These are phyloP conservation scores for Mustelus asterias DNA, from an alignment of 2,113 vertebrate species.

Conservation along the genomic window DNA sequence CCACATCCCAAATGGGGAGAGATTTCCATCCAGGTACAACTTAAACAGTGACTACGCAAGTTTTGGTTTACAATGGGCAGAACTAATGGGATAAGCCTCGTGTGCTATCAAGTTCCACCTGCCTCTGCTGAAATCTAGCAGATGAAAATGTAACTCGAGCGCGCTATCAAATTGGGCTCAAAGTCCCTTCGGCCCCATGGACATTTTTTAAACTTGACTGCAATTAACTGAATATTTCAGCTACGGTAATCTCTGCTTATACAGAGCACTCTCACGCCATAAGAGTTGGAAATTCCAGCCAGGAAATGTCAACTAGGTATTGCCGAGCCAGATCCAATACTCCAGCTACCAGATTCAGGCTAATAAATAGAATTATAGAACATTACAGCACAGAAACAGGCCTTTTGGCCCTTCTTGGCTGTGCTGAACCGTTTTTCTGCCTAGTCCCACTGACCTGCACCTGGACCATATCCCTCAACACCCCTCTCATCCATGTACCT, in stretches of 20 bases:
- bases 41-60: not conserved
- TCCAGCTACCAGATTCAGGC: not conserved
- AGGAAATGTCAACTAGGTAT: not conserved
- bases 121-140: not conserved
- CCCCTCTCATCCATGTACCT: too few relatives aligned
- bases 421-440: too few relatives aligned
- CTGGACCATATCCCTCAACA: too few relatives aligned
- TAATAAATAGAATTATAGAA: too few relatives aligned
- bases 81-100: not conserved
- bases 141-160: not conserved
- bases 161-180: not conserved
- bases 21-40: not conserved
- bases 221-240: not conserved
- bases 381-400: too few relatives aligned
- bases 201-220: not conserved
- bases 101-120: not conserved
- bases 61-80: not conserved
- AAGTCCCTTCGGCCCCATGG: not conserved
- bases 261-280: not conserved
- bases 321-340: not conserved
- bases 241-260: not conserved
- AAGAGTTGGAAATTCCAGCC: not conserved
- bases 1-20: not conserved
- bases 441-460: too few relatives aligned
- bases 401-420: too few relatives aligned